Percentiles rank a stretch among this genome's conserved stretches.
These are phyloP conservation scores for Trissoscelio sp. DNA, from an alignment of 2,888 invertebrate genomes.

Conservation along the genomic window DNA sequence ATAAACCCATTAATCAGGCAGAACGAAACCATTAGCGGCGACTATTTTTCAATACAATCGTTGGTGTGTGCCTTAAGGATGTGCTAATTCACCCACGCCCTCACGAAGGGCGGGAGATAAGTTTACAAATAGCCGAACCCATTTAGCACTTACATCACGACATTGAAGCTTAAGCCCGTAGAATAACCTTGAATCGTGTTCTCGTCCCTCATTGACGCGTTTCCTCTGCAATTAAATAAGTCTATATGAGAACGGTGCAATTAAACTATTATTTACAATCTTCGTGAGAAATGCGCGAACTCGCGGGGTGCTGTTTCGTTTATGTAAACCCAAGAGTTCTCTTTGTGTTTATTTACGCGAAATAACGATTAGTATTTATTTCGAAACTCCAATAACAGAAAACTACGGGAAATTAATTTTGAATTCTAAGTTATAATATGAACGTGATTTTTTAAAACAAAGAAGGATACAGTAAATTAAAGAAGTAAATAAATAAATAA, in stretches of 20 bases:
- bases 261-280: slow-evolving; percentile 61
- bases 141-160: slow-evolving; percentile 57
- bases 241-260: slow-evolving; percentile 46
- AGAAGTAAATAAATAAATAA: no score
- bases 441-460: no score
- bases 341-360: slow-evolving; percentile 16
- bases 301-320: background rate
- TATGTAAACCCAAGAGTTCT: background rate
- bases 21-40: slow-evolving; percentile 35
- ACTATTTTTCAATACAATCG: slow-evolving; percentile 36
- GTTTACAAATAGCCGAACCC: slow-evolving; percentile 59
- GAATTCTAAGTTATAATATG: no score
- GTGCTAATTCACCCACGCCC: slow-evolving; percentile 56
- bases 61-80: slow-evolving; percentile 30
- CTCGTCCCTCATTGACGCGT: slow-evolving; percentile 47
- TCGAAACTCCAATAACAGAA: no score
- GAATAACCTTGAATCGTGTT: slow-evolving; percentile 62
- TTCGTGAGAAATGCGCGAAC: slow-evolving; percentile 49
- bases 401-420: no score
- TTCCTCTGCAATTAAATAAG: slow-evolving; percentile 64
- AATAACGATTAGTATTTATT: slow-evolving; percentile 5
- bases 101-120: slow-evolving; percentile 36
- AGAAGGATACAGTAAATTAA: no score
- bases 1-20: slow-evolving; percentile 16
- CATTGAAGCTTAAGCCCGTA: slow-evolving; percentile 41